These are phyloP conservation scores for Megamerina dolium DNA, from an alignment of 2,888 invertebrate species.

Conservation along the genomic window DNA sequence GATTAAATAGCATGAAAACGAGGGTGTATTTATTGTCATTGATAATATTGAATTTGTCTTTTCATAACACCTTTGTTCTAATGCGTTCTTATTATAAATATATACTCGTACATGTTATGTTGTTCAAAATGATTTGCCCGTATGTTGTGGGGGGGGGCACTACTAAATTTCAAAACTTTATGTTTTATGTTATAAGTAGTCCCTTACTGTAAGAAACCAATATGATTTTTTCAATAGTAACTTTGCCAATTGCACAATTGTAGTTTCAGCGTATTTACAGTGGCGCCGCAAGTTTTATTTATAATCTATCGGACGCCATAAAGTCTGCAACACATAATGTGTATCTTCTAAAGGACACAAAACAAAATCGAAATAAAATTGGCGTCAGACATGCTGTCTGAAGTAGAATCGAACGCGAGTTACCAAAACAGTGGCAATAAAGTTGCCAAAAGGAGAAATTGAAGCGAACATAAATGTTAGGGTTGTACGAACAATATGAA, in stretches of 20 bases:
- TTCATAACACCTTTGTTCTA: too few species aligned
- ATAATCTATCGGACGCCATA: slow-evolving; percentile 41
- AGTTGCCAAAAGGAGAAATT: slow-evolving; percentile 24
- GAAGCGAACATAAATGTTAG: slow-evolving; percentile 29
- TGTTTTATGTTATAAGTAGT: too few species aligned
- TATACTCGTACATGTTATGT: too few species aligned
- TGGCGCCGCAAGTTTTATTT: slow-evolving; percentile 41
- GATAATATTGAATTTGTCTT: too few species aligned
- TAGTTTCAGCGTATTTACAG: too few species aligned
- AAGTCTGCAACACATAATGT: slow-evolving; percentile 31
- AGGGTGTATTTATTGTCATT: too few species aligned
- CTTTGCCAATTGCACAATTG: slow-evolving; percentile 9
- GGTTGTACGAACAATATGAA: not conserved
- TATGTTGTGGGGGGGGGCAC: too few species aligned
- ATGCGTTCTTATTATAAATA: too few species aligned
- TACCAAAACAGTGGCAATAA: slow-evolving; percentile 9
- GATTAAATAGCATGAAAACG: too few species aligned
- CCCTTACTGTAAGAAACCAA: too few species aligned
- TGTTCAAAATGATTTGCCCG: too few species aligned
- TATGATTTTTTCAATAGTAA: not conserved
- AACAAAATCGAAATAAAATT: slow-evolving; percentile 31
- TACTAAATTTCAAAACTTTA: too few species aligned
- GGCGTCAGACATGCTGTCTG: slow-evolving; percentile 39
- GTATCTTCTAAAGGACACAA: slow-evolving; percentile 2
- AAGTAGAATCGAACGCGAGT: not conserved